Evolutionary conservation across 2,797 vertebrate genomes (phyloP).

Genomic region (Acrossocheilus fasciatus): DNA sequence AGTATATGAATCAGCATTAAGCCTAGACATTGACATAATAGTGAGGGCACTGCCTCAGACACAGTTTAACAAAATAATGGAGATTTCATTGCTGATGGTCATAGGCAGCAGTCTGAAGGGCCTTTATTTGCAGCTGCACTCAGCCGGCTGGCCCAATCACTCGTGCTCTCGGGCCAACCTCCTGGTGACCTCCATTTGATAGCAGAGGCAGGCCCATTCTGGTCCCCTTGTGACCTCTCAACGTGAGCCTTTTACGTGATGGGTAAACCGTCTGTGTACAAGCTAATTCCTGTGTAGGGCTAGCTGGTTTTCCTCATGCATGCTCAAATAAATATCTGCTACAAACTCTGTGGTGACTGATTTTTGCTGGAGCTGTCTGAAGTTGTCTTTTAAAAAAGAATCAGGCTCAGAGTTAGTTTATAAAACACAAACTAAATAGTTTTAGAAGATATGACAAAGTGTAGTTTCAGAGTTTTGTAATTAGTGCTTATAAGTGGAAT

Average conservation of each 20-base stretch:
- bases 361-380: neutral
- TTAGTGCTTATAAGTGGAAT: neutral
- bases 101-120: slow-evolving; percentile 65
- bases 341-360: slow-evolving; percentile 16
- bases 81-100: slow-evolving; percentile 78
- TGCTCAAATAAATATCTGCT: slow-evolving; percentile 13
- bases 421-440: neutral
- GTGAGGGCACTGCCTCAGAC: slow-evolving; percentile 73
- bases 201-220: slow-evolving; percentile 48
- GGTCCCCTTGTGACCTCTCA: slow-evolving; percentile 53
- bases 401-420: no score
- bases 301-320: neutral
- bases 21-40: slow-evolving; percentile 78
- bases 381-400: neutral
- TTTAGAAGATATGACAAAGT: neutral
- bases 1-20: slow-evolving; percentile 79
- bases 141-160: slow-evolving; percentile 70
- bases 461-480: neutral
- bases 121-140: slow-evolving; percentile 39
- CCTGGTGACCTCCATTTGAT: slow-evolving; percentile 61
- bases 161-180: slow-evolving; percentile 61
- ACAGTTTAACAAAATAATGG: slow-evolving; percentile 79
- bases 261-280: slow-evolving; percentile 8
- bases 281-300: neutral
- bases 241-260: slow-evolving; percentile 52